phyloP scores from a whole-genome alignment of 2,888 invertebrate genomes.

The Melanostoma mellinum region DNA sequence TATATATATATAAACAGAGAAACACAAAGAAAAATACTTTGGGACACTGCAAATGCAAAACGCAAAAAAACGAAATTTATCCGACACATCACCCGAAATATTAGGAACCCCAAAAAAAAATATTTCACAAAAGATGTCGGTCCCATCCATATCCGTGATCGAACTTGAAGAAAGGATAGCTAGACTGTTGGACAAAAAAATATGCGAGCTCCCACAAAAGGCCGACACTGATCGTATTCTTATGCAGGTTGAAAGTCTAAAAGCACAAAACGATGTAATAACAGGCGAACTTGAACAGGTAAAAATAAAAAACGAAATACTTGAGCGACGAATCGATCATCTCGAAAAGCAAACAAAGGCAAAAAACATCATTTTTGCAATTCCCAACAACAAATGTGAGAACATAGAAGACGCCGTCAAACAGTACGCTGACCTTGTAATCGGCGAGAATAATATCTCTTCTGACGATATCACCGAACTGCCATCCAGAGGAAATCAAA shows the following conservation, averaged over 20 bases:
- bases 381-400: background rate
- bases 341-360: background rate
- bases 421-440: background rate
- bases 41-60: too few relatives aligned
- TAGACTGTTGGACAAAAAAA: conserved; percentile 1
- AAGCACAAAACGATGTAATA: background rate
- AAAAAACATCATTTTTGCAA: background rate
- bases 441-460: background rate
- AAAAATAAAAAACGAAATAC: background rate
- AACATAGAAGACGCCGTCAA: background rate
- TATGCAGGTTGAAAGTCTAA: background rate
- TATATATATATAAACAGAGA: too few relatives aligned
- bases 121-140: background rate
- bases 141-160: background rate
- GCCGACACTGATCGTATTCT: background rate
- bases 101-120: background rate
- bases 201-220: conserved; percentile 1
- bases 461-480: too few relatives aligned
- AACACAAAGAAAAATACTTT: too few relatives aligned
- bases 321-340: background rate
- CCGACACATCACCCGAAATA: too few relatives aligned
- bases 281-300: background rate
- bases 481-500: too few relatives aligned
- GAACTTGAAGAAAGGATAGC: conserved; percentile 1
- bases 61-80: too few relatives aligned